Evolutionary conservation across 2,113 vertebrate species (phyloP).

Genomic region (Orcinus orca): DNA sequence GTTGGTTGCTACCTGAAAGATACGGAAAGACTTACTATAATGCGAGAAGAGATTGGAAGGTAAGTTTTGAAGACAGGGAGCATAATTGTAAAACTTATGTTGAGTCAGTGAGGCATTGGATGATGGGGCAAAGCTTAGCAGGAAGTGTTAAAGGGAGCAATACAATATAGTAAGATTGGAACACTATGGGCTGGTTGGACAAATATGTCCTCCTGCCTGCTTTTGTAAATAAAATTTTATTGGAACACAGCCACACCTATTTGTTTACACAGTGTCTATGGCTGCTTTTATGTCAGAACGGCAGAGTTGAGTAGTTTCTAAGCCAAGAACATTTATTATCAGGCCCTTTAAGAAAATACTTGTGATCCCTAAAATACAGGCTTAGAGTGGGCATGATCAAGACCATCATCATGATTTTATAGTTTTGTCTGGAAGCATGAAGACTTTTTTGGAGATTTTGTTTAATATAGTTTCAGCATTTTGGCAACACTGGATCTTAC

Average conservation of each 20-base stretch:
- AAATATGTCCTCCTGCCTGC: not conserved
- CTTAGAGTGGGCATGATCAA: not conserved
- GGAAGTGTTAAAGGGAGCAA: not conserved
- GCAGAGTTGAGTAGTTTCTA: not conserved
- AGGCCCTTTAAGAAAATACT: not conserved
- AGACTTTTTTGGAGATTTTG: not conserved
- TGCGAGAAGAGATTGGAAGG: not conserved
- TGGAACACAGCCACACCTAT: not conserved
- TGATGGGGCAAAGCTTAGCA: not conserved
- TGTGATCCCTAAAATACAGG: not conserved
- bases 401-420: not conserved
- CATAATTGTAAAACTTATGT: not conserved
- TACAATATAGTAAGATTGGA: not conserved
- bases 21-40: not conserved
- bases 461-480: not conserved
- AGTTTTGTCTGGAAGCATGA: not conserved
- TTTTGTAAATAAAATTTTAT: conserved; percentile 8
- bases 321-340: not conserved
- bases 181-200: not conserved
- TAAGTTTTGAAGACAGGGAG: not conserved
- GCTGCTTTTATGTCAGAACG: not conserved
- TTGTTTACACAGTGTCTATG: not conserved
- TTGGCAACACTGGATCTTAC: not conserved
- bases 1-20: not conserved
- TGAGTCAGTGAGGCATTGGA: not conserved